Conservation (phyloP, 2,888 invertebrate genomes). For the Petrolisthes cinctipes region DNA sequence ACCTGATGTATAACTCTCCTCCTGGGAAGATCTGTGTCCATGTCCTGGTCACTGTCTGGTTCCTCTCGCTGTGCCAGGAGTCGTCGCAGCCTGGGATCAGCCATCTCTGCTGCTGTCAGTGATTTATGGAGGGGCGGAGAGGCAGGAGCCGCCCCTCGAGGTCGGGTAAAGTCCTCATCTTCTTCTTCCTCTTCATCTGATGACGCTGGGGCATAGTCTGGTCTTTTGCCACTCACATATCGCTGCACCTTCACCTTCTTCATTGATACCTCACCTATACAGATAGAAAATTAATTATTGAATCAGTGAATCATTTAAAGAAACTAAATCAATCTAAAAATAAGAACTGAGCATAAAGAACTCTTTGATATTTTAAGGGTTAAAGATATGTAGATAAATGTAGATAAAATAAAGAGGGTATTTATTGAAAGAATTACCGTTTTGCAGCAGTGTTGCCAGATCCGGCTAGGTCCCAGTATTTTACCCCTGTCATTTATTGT, state of each 20-base stretch:
- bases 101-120: slow-evolving; percentile 63
- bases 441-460: no score
- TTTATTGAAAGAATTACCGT: no score
- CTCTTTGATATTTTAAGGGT: no score
- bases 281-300: no score
- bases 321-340: no score
- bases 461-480: no score
- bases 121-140: slow-evolving; percentile 55
- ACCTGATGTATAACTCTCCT: slow-evolving; percentile 56
- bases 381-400: no score
- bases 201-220: slow-evolving; percentile 91
- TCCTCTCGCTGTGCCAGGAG: slow-evolving; percentile 43
- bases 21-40: slow-evolving; percentile 45
- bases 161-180: slow-evolving; percentile 68
- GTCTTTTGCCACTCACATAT: slow-evolving; percentile 97
- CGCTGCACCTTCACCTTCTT: slow-evolving; percentile 99
- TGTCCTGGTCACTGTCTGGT: slow-evolving; percentile 38
- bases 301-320: no score
- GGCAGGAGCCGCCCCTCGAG: slow-evolving; percentile 66
- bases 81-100: slow-evolving; percentile 63
- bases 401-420: no score
- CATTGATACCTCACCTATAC: slow-evolving; percentile 91
- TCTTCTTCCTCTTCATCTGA: slow-evolving; percentile 83
- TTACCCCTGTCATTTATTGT: no score
- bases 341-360: no score